phyloP scores from a whole-genome alignment of 1,140 invertebrate genomes.

The Andricus grossulariae region DNA sequence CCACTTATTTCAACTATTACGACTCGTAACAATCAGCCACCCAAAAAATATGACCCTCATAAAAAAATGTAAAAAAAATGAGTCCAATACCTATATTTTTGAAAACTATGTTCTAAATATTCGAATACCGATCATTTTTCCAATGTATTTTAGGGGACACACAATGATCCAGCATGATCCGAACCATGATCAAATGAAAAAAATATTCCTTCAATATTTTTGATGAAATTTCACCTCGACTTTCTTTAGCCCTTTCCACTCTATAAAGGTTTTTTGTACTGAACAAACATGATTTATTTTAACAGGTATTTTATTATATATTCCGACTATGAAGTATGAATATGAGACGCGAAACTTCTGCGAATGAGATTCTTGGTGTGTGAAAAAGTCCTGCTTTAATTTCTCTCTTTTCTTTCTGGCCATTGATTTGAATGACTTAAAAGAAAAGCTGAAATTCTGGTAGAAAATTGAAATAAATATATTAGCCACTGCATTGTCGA shows the following conservation, averaged over 20 bases:
- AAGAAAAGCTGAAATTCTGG: not conserved
- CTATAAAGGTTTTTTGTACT: slow-evolving; percentile 12
- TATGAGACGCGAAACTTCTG: not conserved
- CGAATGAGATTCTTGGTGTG: slow-evolving; percentile 9
- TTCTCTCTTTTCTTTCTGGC: not conserved
- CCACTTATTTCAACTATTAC: slow-evolving; percentile 6
- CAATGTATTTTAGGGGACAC: too few species aligned
- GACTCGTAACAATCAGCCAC: slow-evolving; percentile 4
- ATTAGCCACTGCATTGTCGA: not conserved
- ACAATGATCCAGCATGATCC: too few species aligned
- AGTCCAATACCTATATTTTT: not conserved
- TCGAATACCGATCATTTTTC: too few species aligned
- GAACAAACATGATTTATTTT: not conserved
- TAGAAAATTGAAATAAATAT: not conserved
- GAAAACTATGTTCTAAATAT: too few species aligned
- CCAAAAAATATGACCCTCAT: not conserved
- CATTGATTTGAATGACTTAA: not conserved
- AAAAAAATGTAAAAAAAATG: not conserved
- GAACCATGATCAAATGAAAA: too few species aligned
- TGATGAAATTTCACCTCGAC: not conserved
- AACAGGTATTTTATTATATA: not conserved
- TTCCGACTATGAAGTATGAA: too few species aligned
- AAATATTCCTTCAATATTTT: too few species aligned
- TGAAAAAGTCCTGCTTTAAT: not conserved
- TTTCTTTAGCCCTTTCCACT: not conserved